phyloP scores from a whole-genome alignment of 1,140 invertebrate species.

The Drosophila oshimai region DNA sequence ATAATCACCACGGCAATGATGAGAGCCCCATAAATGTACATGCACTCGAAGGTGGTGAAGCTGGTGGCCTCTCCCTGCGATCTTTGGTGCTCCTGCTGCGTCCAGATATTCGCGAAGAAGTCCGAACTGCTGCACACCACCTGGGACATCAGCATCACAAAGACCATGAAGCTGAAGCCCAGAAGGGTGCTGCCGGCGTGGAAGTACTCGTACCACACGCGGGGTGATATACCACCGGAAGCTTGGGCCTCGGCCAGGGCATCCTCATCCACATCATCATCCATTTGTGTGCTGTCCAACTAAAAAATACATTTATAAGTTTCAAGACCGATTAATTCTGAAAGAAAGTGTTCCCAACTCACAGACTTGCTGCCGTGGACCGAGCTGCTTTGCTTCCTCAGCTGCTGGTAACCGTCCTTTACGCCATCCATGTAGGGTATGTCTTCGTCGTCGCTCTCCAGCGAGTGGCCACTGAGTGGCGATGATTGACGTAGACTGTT shows the following conservation, averaged over 20 bases:
- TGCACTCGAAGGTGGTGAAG: slow-evolving; percentile 73
- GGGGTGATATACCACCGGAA: slow-evolving; percentile 84
- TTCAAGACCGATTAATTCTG: neutral
- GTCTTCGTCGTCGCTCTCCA: slow-evolving; percentile 75
- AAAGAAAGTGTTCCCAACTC: neutral
- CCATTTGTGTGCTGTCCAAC: slow-evolving; percentile 36
- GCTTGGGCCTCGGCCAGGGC: slow-evolving; percentile 84
- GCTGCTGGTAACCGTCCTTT: slow-evolving; percentile 63
- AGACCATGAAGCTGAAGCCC: slow-evolving; percentile 84
- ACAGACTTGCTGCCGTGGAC: slow-evolving; percentile 67
- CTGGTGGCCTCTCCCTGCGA: slow-evolving; percentile 43
- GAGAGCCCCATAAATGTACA: slow-evolving; percentile 77
- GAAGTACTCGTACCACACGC: slow-evolving; percentile 87
- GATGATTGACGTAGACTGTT: slow-evolving; percentile 13
- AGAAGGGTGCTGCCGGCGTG: slow-evolving; percentile 86
- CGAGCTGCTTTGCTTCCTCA: slow-evolving; percentile 60
- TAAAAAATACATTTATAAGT: neutral
- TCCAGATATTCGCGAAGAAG: slow-evolving; percentile 92
- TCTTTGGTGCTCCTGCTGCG: slow-evolving; percentile 83
- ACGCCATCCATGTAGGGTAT: slow-evolving; percentile 81
- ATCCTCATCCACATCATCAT: slow-evolving; percentile 70
- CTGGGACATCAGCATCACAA: slow-evolving; percentile 87
- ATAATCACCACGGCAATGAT: slow-evolving; percentile 74
- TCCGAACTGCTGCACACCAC: slow-evolving; percentile 88
- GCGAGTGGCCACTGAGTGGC: slow-evolving; percentile 71